Evolutionary conservation across 1,140 invertebrate species (phyloP).

Genomic region (Cydia pomonella): DNA sequence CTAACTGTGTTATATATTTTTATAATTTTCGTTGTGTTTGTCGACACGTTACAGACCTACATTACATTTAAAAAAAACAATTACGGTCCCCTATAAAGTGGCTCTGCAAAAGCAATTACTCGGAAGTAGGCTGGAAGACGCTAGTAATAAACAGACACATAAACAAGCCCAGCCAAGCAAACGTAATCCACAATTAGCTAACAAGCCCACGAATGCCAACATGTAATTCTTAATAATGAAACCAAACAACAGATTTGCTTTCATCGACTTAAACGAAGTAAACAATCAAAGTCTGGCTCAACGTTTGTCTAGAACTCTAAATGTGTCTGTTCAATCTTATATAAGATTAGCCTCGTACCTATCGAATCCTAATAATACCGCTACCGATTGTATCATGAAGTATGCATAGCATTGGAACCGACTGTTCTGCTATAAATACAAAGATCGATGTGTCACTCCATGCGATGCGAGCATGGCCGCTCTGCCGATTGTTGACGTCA

Average conservation of each 20-base stretch:
- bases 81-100: constrained; percentile 11
- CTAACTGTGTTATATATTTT: not conserved
- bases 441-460: constrained; percentile 31
- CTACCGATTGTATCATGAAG: constrained; percentile 2
- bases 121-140: constrained; percentile 28
- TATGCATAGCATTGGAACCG: constrained; percentile 10
- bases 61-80: constrained; percentile 21
- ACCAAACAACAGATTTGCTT: constrained; percentile 27
- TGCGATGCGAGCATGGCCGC: constrained; percentile 6
- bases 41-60: constrained; percentile 3
- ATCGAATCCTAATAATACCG: constrained; percentile 3
- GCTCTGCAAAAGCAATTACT: constrained; percentile 31
- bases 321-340: constrained; percentile 1
- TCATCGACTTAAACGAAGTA: constrained; percentile 21
- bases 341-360: not conserved
- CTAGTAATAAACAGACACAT: constrained; percentile 34
- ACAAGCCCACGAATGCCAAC: constrained; percentile 16
- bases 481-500: not conserved
- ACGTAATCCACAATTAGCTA: constrained; percentile 35
- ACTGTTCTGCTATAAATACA: constrained; percentile 13
- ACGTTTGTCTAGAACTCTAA: not conserved
- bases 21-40: not conserved
- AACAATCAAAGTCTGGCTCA: constrained; percentile 6
- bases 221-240: constrained; percentile 33
- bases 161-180: constrained; percentile 33